A percentile compares a stretch with the other conserved stretches of the same genome.
Conservation (phyloP, 2,797 vertebrate species). For the Semaprochilodus insignis region DNA sequence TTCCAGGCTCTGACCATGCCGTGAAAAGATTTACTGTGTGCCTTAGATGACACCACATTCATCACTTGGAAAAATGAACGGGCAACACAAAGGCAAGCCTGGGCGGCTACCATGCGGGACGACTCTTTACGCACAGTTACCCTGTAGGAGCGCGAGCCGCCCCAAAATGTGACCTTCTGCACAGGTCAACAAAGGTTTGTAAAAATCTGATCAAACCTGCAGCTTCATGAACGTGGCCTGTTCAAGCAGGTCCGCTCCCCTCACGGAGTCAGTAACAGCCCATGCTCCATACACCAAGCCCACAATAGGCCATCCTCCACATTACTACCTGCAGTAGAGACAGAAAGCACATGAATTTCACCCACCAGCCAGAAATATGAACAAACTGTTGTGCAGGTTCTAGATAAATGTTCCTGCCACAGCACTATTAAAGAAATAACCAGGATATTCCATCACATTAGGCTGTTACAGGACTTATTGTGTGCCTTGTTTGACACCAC, state of each 20-base stretch:
- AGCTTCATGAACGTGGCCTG: not conserved
- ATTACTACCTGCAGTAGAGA: not conserved
- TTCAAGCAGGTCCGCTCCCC: not conserved
- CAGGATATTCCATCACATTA: not conserved
- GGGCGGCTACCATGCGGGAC: not conserved
- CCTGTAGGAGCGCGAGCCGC: too few relatives aligned
- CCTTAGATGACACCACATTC: slow-evolving; percentile 55
- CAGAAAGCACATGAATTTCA: not conserved
- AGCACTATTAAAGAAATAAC: not conserved
- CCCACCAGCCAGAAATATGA: not conserved
- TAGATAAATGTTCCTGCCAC: not conserved
- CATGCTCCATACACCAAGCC: not conserved
- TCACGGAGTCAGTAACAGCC: not conserved
- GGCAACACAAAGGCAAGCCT: slow-evolving; percentile 58
- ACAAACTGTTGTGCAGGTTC: not conserved
- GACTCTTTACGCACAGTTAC: too few relatives aligned
- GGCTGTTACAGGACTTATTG: slow-evolving; percentile 37
- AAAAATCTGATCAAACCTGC: not conserved
- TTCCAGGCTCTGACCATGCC: not conserved
- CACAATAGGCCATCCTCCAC: not conserved
- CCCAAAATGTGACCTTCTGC: too few relatives aligned
- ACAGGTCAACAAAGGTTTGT: not conserved
- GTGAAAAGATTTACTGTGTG: slow-evolving; percentile 50
- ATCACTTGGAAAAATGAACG: slow-evolving; percentile 45
- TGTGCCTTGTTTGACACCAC: slow-evolving; percentile 60